phyloP scores from a whole-genome alignment of 2,888 invertebrate genomes.

The Drosophila bunnanda region DNA sequence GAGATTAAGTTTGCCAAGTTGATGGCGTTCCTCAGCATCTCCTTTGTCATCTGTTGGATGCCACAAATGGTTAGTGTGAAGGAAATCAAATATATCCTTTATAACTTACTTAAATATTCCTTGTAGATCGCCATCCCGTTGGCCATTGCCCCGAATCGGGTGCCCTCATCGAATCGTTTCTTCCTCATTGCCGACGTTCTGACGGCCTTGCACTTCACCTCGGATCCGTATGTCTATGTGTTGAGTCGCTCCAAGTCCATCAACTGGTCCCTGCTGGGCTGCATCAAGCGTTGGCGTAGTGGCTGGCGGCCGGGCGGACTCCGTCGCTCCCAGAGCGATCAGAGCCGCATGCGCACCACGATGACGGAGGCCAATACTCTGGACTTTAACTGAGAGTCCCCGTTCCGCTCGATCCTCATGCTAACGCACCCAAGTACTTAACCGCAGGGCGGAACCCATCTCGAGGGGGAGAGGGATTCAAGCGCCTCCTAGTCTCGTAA shows the following conservation, averaged over 20 bases:
- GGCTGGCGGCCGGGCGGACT: slow-evolving; percentile 71
- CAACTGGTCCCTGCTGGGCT: slow-evolving; percentile 81
- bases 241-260: slow-evolving; percentile 87
- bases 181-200: slow-evolving; percentile 89
- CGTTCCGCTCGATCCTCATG: slow-evolving; percentile 16
- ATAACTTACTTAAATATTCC: slow-evolving; percentile 13
- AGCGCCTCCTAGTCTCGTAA: slow-evolving; percentile 25
- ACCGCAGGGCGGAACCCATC: background rate
- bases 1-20: slow-evolving; percentile 93
- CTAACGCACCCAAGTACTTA: slow-evolving; percentile 45
- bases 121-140: slow-evolving; percentile 88
- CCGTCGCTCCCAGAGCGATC: slow-evolving; percentile 82
- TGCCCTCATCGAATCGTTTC: slow-evolving; percentile 77
- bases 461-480: background rate
- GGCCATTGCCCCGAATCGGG: slow-evolving; percentile 83
- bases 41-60: slow-evolving; percentile 94
- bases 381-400: slow-evolving; percentile 70
- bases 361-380: slow-evolving; percentile 82
- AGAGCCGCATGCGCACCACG: slow-evolving; percentile 83
- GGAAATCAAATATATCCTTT: background rate
- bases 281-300: slow-evolving; percentile 82
- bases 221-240: slow-evolving; percentile 94
- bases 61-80: slow-evolving; percentile 91
- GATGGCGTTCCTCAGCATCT: slow-evolving; percentile 92
- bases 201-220: slow-evolving; percentile 92